Evolutionary conservation across 2,113 vertebrate genomes (phyloP), one percentile per base, ranked within the genome.

Genomic region (Equus quagga): DNA sequence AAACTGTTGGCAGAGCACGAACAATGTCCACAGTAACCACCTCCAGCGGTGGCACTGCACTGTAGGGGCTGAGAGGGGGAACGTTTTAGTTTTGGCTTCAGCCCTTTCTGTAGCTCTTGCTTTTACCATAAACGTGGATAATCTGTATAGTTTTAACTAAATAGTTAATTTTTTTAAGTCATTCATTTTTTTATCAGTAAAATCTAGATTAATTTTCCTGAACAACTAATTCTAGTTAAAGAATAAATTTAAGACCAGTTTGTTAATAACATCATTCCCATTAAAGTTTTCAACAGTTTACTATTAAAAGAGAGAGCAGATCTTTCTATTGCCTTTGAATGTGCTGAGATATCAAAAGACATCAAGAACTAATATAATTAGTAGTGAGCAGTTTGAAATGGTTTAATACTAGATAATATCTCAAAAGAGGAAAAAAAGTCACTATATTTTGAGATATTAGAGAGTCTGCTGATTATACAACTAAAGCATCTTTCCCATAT

Each of bases 291-390:
- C 65, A 67, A 26, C 44, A 62, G 3, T 65, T 92, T 80, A 44
- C 17, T 93, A 8, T 80, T 75, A 70, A 65, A 81, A 93, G 11
- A 85, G 58, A 91, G 12, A 78, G 28, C 17, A 62, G 15, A 44
- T 80, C 56, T 54, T 88, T 96, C 46, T 80, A 54, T 28, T 93
- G 33, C 28, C 23, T 88, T 76, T 89, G 64, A 81, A 84, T 72
- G 11, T 94, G 51, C 7, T 95, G 49, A 78, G 33, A 36, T 92
- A 56, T 49, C 21, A 23, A 86, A 95, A 84, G 58, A 94, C 1
- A 6, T 21, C 15, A 54, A 17, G 0, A 75, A 41, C 49, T 72
- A 96, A 72, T 73, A 72, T 80, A 80, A 78, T 79, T 58, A n/a
- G 15, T 26, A 76, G 11, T 51, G 1, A 95, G 28, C 41, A 88